Evolutionary conservation across 2,113 vertebrate genomes (phyloP).

Genomic region (Micronycteris hirsuta): DNA sequence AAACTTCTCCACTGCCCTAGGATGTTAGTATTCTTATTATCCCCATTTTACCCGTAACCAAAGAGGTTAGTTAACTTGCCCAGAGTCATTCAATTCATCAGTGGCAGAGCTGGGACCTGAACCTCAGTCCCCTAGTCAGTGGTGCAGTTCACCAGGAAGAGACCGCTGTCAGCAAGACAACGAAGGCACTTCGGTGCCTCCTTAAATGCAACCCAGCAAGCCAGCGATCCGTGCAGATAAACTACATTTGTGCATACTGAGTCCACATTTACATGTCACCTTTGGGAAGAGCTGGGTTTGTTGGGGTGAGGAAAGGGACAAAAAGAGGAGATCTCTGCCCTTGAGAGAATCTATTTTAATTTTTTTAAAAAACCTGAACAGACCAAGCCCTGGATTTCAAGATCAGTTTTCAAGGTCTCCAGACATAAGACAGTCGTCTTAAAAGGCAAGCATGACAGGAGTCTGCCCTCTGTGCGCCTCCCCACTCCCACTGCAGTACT

Average conservation of each 20-base stretch:
- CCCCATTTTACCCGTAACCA: not conserved
- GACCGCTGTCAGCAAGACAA: not conserved
- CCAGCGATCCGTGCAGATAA: not conserved
- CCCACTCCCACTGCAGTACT: accelerated
- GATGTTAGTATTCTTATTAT: not conserved
- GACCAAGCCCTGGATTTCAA: conserved; percentile 33
- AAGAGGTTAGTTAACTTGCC: not conserved
- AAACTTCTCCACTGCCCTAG: not conserved
- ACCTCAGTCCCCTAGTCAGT: not conserved
- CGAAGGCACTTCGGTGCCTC: not conserved
- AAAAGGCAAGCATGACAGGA: not conserved
- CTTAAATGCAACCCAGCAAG: not conserved
- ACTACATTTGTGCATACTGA: not conserved
- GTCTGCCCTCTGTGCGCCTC: not conserved
- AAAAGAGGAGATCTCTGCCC: not conserved
- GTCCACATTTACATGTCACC: not conserved
- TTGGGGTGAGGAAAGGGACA: not conserved
- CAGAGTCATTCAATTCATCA: not conserved
- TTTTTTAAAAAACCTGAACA: not conserved
- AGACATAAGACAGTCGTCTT: not conserved
- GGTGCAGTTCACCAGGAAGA: not conserved
- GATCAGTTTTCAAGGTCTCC: conserved; percentile 50
- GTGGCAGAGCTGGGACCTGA: not conserved
- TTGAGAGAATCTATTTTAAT: conserved; percentile 35
- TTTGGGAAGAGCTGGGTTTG: not conserved